phyloP scores from a whole-genome alignment of 2,797 vertebrate species.

The Columba guinea region DNA sequence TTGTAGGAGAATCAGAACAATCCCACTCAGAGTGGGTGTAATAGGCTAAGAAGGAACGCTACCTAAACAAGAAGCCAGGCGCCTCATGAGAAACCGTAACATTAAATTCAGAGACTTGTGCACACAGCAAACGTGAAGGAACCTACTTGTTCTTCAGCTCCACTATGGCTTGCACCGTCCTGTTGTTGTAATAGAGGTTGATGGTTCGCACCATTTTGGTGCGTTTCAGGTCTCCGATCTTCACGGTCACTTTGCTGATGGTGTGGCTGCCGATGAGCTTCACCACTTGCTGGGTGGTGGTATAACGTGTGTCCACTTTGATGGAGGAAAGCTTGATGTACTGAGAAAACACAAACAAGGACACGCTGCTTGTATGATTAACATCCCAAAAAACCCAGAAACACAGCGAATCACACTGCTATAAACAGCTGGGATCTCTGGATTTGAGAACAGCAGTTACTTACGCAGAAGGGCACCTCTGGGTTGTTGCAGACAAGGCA shows the following conservation, averaged over 20 bases:
- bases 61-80: background rate
- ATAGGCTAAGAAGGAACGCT: rapidly evolving
- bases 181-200: conserved; percentile 98
- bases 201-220: conserved; percentile 99
- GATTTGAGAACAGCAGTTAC: conserved; percentile 39
- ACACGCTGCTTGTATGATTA: background rate
- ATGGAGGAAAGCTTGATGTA: conserved; percentile 99
- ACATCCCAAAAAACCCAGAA: background rate
- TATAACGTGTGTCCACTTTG: conserved; percentile 98
- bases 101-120: background rate
- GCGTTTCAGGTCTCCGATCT: conserved; percentile 96
- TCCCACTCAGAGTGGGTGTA: background rate
- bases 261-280: conserved; percentile 99
- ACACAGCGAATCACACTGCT: rapidly evolving
- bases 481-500: conserved; percentile 99
- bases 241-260: conserved; percentile 98
- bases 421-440: rapidly evolving
- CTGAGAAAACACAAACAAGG: conserved; percentile 69
- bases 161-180: conserved; percentile 97
- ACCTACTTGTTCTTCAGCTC: conserved; percentile 98
- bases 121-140: rapidly evolving
- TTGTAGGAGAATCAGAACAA: background rate
- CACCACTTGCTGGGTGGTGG: conserved; percentile 99
- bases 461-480: conserved; percentile 97
- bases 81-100: rapidly evolving